Evolutionary conservation across 2,797 vertebrate species (phyloP), one percentile per base, ranked within the genome.

Genomic region (Malurus splendens): DNA sequence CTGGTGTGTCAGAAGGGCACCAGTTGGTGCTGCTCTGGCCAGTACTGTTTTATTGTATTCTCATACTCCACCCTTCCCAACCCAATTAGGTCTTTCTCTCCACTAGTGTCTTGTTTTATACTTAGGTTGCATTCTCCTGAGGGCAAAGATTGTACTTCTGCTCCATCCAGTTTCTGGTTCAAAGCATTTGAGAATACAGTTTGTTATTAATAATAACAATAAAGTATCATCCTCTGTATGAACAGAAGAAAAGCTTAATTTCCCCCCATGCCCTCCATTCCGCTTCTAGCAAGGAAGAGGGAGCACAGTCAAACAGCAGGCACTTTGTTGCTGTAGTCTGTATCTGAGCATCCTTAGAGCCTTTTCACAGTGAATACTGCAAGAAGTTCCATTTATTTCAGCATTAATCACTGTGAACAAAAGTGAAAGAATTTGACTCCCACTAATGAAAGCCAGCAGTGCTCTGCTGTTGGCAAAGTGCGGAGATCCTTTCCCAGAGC

Each of bases 321-420:
- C 74, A 93, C 81, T 92, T 89, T 92, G 93, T 93, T 92, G 59
- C 66, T 47, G 50, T 60, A 65, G 39, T 78, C 66, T 59, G 39
- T 55, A 75, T 94, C 86, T 85, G 68, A 82, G 73, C 75, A 51
- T 75, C 76, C 56, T 91, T 66, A 23, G 57, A 93, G 84, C 65
- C 86, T 77, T 84, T 87, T 92, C 88, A 75, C 66, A 78, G 71
- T 15, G 73, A 91, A 66, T 56, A 56, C 84, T 89, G 66, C 82
- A 78, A 95, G 84, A 92, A 94, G 86, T 70, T 75, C 82, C 9
- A 16, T 91, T 95, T 89, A 82, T 90, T 93, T 90, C 85, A 70
- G 87, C 80, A 80, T 93, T 92, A 92, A 95, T 93, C 93, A 90
- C 48, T 66, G 51, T 32, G 82, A 93, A 92, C 90, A 94, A 89